Base-by-base conservation (phyloP, 2,113 vertebrate species). In the Phalacrocorax brasilianus region DNA sequence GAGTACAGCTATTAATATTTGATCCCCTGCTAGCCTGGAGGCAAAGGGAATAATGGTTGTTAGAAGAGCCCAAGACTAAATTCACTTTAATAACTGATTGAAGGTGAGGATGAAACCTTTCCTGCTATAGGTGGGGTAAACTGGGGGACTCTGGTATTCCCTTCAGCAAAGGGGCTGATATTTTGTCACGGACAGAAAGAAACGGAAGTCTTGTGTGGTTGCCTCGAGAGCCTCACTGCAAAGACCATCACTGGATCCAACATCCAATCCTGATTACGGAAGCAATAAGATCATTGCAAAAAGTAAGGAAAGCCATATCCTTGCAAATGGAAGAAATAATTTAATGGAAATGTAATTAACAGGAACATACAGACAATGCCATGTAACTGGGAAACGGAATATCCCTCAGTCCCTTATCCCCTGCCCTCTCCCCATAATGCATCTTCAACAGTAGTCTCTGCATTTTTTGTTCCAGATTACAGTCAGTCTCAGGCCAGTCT, bases 1-100 rank as follows among this genome's bases (percentile, higher is more conserved):
- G 89, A 92, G 77, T 28, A 93, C 89, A 95, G 87, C 87, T 93
- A 95, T 96, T 95, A 97, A 97, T 97, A 95, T 91, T 96, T 95
- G 94, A 97, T 97, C 81, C 91, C 82, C 81, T 77, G 89, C 94
- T 74, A 79, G 95, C 95, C 95, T 23, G 84, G 67, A 89, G 96
- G 95, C 95, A 97, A 40, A 93, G 91, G 89, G 91, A 97, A 95
- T 77, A 89, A 95, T 91, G 91, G 83, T 95, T 95, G 85, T 91
- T 89, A 70, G 94, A 88, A 79, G 62, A 89, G 81, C 85, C 77
- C 30, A 53, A 71, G 91, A 74, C 84, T 74, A 71, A 88, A 83
- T 62, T 47, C 89, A 88, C 89, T 95, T 40, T 32, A 86, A 42
- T 83, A 71, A 92, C 0, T 65, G 84, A 28, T 74, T 84, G 19